A percentile compares a stretch with the other conserved stretches of the same genome.
These are phyloP conservation scores for Drosophila sproati DNA, from an alignment of 1,140 invertebrate genomes.

Conservation along the genomic window DNA sequence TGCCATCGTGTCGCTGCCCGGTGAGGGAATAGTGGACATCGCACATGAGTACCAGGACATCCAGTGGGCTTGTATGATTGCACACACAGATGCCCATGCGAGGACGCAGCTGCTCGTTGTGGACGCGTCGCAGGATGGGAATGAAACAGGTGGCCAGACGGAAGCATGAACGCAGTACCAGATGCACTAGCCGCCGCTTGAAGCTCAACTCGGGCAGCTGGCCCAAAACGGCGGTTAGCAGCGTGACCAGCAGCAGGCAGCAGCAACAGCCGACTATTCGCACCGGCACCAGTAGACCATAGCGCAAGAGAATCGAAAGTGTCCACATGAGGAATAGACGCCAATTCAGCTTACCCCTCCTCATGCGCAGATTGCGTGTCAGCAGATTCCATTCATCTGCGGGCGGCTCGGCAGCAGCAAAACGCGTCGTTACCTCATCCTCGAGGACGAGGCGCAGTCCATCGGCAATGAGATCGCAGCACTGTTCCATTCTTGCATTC, in stretches of 20 bases:
- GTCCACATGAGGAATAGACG: conserved; percentile 34
- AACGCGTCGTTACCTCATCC: conserved; percentile 61
- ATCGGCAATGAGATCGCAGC: conserved; percentile 33
- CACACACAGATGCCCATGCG: conserved; percentile 59
- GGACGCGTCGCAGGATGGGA: conserved; percentile 50
- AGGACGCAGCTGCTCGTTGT: conserved; percentile 48
- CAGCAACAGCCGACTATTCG: conserved; percentile 15
- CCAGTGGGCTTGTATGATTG: conserved; percentile 65
- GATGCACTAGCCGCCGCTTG: conserved; percentile 33
- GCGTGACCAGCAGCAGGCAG: conserved; percentile 44
- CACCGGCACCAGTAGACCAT: conserved; percentile 46
- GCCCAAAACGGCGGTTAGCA: conserved; percentile 38
- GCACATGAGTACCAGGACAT: conserved; percentile 64
- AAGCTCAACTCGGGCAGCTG: conserved; percentile 37
- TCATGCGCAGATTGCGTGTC: conserved; percentile 47
- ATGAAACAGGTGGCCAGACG: conserved; percentile 44
- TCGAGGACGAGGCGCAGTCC: conserved; percentile 55
- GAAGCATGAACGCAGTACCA: conserved; percentile 44
- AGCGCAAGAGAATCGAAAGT: conserved; percentile 36
- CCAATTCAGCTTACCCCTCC: conserved; percentile 29
- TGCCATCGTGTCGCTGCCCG: conserved; percentile 60
- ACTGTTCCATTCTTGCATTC: conserved; percentile 35
- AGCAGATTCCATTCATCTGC: conserved; percentile 56
- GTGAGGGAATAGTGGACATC: conserved; percentile 64
- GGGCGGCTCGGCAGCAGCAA: conserved; percentile 34